Percentiles rank a stretch among this genome's conserved stretches.
Conservation (phyloP, 2,888 invertebrate species). For the Zelleria hepariella region DNA sequence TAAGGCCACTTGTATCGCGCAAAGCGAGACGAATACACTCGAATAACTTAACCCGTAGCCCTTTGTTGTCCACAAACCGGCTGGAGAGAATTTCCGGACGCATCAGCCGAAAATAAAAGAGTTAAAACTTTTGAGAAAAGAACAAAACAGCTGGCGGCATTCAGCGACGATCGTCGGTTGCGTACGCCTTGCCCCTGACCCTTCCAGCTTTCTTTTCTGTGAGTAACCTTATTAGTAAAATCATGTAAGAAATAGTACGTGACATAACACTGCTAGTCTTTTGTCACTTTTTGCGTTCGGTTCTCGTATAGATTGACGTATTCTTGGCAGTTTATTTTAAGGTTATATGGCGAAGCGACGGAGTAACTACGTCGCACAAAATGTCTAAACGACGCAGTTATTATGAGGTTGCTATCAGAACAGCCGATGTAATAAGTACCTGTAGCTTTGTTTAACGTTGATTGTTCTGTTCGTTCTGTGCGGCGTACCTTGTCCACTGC, state of each 20-base stretch:
- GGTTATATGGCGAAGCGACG: constrained; percentile 37
- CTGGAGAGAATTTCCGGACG: neutral
- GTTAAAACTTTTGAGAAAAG: neutral
- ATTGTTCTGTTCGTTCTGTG: too few relatives aligned
- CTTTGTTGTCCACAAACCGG: neutral
- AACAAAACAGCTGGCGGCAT: neutral
- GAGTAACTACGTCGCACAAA: constrained; percentile 53
- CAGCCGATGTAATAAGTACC: neutral
- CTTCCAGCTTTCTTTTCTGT: neutral
- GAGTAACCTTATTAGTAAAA: neutral
- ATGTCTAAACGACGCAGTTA: constrained; percentile 57
- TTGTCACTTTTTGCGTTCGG: too few relatives aligned
- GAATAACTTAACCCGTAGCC: neutral
- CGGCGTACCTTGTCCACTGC: too few relatives aligned
- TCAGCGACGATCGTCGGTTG: neutral
- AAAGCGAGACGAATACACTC: constrained; percentile 46
- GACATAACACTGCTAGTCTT: too few relatives aligned
- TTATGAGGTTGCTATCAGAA: neutral
- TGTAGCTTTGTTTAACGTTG: neutral
- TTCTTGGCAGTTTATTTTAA: constrained; percentile 26
- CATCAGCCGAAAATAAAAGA: neutral
- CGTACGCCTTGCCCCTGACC: neutral
- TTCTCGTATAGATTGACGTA: neutral
- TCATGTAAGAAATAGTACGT: neutral
- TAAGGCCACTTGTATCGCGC: constrained; percentile 43